phyloP scores from a whole-genome alignment of 2,888 invertebrate species.

The Spatulosminthurus flaviceps region DNA sequence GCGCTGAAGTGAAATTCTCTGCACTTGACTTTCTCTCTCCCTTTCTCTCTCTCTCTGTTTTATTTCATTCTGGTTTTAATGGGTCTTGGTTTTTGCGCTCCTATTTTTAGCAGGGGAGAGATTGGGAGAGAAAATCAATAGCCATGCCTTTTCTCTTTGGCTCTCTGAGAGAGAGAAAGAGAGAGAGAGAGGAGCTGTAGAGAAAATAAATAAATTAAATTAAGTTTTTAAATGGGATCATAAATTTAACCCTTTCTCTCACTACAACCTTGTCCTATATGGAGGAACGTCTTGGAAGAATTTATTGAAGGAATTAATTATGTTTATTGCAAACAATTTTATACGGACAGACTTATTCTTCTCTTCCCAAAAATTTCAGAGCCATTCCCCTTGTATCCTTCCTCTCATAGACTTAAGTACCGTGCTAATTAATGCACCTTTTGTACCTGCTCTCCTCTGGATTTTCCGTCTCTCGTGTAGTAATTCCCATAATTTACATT shows the following conservation, averaged over 20 bases:
- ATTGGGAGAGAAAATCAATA: too few relatives aligned
- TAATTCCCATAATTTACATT: too few relatives aligned
- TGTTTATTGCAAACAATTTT: slow-evolving; percentile 33
- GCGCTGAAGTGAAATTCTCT: too few relatives aligned
- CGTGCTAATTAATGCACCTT: slow-evolving; percentile 16
- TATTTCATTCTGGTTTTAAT: too few relatives aligned
- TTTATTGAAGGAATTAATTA: slow-evolving; percentile 33
- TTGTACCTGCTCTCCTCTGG: background rate
- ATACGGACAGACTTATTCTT: background rate
- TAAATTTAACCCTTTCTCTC: slow-evolving; percentile 14
- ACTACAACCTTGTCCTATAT: background rate
- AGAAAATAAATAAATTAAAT: slow-evolving; percentile 35
- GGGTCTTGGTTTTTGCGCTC: too few relatives aligned
- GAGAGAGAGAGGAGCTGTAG: background rate
- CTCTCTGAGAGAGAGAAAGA: background rate
- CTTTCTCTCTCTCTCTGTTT: too few relatives aligned
- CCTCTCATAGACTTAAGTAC: background rate
- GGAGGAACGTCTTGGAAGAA: slow-evolving; percentile 1
- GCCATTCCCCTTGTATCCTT: background rate
- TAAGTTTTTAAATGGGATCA: slow-evolving; percentile 28
- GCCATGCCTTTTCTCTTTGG: too few relatives aligned
- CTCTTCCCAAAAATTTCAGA: background rate
- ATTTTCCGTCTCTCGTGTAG: too few relatives aligned
- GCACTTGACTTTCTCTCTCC: too few relatives aligned
- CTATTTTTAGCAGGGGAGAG: too few relatives aligned